Base-by-base conservation (phyloP, 2,888 invertebrate species). In the Macrosoma leucophasiata region DNA sequence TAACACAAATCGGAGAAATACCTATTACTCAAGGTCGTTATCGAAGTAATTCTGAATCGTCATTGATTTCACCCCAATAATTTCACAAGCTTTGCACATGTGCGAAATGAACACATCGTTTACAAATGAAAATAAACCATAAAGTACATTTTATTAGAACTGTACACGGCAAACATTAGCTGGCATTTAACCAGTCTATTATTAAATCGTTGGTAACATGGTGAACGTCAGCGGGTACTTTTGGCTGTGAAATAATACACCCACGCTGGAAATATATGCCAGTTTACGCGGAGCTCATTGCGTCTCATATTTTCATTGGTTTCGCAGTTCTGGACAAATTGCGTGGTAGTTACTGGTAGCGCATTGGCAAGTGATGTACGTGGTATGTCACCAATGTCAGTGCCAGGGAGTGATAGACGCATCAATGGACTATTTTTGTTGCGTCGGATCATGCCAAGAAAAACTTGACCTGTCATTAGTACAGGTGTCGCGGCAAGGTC, bases 111-210 rank as follows among this genome's bases (percentile, higher is more conserved):
- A n/a, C n/a, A n/a, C n/a, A n/a, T n/a, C n/a, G n/a, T n/a, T 36
- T 44, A 37, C 37, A 44, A 53, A 64, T 56, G 51, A 68, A 75
- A 72, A 74, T 71, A 68, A 69, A 66, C 57, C 59, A 55, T 67
- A 51, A 66, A 64, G 30, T 62, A 60, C 58, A 66, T 66, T 67
- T n/a, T 63, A 66, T 63, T 60, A 48, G 49, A 57, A 52, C 51
- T 50, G 55, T 58, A 58, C 54, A 55, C 61, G 50, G 61, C 65
- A 65, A 68, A 75, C 68, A 63, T 61, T 53, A 61, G 62, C 66
- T 79, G 77, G 74, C 78, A 81, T 81, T 79, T 77, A 70, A 70
- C 62, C 51, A 58, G 45, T 60, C 71, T 81, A 82, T 72, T 73
- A 70, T 73, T 81, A 79, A 62, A 69, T 47, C 35, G 45, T 54